A percentile compares a stretch with the other conserved stretches of the same genome.
phyloP scores from a whole-genome alignment of 2,888 invertebrate genomes.

The Acrocyrtus sp. region DNA sequence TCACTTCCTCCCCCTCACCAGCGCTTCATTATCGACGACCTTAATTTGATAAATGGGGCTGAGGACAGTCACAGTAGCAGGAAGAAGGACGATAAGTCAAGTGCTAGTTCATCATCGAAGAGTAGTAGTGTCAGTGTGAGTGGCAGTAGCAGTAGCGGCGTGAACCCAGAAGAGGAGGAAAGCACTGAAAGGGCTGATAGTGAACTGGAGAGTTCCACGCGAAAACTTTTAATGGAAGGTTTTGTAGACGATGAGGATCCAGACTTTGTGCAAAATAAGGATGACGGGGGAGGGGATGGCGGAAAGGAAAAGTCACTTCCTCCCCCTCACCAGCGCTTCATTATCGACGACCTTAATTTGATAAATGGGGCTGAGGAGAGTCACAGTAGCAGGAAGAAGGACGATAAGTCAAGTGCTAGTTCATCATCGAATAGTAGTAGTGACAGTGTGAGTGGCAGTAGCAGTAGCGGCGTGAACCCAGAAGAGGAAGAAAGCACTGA shows the following conservation, averaged over 20 bases:
- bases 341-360: conserved; percentile 40
- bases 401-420: not conserved
- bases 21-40: conserved; percentile 46
- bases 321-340: conserved; percentile 38
- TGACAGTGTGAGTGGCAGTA: conserved; percentile 7
- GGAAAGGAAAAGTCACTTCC: conserved; percentile 15
- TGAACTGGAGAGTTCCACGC: conserved; percentile 74
- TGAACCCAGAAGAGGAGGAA: not conserved
- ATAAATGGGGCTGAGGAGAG: not conserved
- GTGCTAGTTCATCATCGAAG: conserved; percentile 11
- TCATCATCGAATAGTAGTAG: conserved; percentile 2
- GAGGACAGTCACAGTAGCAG: conserved; percentile 65
- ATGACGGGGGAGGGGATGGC: conserved; percentile 3
- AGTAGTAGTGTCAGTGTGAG: conserved; percentile 11
- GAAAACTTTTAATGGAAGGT: conserved; percentile 30
- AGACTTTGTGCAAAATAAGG: conserved; percentile 38
- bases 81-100: conserved; percentile 7
- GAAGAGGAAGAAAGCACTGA: conserved; percentile 21
- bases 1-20: conserved; percentile 34
- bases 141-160: conserved; percentile 2
- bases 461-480: conserved; percentile 2
- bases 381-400: not conserved
- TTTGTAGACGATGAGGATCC: not conserved
- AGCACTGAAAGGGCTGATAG: conserved; percentile 55
- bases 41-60: conserved; percentile 67